Conservation (phyloP, 2,888 invertebrate genomes). For the Arrhopalites spinosus region DNA sequence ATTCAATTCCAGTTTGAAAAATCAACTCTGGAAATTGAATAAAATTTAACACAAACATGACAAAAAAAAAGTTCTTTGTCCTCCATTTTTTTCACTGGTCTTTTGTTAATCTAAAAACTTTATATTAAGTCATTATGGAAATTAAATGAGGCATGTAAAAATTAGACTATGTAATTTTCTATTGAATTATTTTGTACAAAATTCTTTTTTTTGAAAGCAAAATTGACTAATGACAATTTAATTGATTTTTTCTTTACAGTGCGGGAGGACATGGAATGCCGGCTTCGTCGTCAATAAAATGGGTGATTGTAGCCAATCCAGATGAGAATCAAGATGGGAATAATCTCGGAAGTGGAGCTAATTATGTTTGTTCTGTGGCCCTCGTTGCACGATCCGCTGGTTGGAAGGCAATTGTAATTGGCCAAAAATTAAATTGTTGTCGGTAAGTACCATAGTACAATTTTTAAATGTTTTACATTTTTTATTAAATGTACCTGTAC, state of each 20-base stretch:
- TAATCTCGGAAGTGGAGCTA: constrained; percentile 41
- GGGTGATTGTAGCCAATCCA: constrained; percentile 55
- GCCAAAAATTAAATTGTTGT: constrained; percentile 56
- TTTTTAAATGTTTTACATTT: background rate
- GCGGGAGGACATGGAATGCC: constrained; percentile 47
- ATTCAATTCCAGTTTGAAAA: too few relatives aligned
- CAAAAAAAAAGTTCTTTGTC: too few relatives aligned
- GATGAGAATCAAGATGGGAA: constrained; percentile 40
- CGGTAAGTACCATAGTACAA: constrained; percentile 48
- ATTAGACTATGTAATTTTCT: too few relatives aligned
- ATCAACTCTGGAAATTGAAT: too few relatives aligned
- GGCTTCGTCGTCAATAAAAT: constrained; percentile 50
- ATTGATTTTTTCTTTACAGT: constrained; percentile 42
- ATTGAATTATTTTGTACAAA: too few relatives aligned
- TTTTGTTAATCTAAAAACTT: too few relatives aligned
- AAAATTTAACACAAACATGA: too few relatives aligned
- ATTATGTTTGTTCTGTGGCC: constrained; percentile 55
- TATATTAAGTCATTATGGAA: too few relatives aligned
- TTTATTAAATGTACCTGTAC: too few relatives aligned
- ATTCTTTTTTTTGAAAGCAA: too few relatives aligned
- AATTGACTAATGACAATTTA: constrained; percentile 22
- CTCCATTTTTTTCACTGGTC: too few relatives aligned
- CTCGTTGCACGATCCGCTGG: constrained; percentile 53
- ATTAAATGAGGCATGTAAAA: too few relatives aligned
- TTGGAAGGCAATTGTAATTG: constrained; percentile 57